A percentile compares a stretch with the other conserved stretches of the same genome.
These are phyloP conservation scores for Anagyrus pseudococci DNA, from an alignment of 2,888 invertebrate species.

Conservation along the genomic window DNA sequence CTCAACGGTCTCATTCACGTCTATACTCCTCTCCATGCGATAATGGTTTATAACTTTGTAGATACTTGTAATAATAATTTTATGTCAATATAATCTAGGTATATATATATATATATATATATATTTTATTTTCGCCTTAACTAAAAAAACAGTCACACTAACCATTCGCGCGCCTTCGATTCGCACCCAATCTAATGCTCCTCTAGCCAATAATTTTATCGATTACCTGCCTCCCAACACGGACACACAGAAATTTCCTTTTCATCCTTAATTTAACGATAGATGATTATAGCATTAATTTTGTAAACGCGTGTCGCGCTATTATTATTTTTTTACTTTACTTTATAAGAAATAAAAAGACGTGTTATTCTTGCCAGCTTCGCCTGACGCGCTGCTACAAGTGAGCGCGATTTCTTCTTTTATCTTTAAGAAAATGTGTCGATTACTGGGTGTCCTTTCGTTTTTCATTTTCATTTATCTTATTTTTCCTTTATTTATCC, in stretches of 20 bases:
- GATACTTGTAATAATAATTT: slow-evolving; percentile 48
- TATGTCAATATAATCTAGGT: slow-evolving; percentile 54
- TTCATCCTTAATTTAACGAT: slow-evolving; percentile 15
- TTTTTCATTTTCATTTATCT: not conserved
- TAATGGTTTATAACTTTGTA: slow-evolving; percentile 46
- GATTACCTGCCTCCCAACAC: slow-evolving; percentile 8
- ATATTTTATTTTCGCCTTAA: slow-evolving; percentile 38
- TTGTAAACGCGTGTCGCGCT: slow-evolving; percentile 26
- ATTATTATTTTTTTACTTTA: slow-evolving; percentile 9
- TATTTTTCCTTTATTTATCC: not conserved
- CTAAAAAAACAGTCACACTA: slow-evolving; percentile 13
- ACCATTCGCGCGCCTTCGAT: slow-evolving; percentile 12
- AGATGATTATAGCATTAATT: not conserved
- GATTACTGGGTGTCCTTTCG: slow-evolving; percentile 7
- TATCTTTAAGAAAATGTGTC: slow-evolving; percentile 39
- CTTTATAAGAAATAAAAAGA: no score
- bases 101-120: slow-evolving; percentile 33
- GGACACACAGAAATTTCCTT: slow-evolving; percentile 23
- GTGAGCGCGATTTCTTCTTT: slow-evolving; percentile 29
- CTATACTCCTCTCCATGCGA: slow-evolving; percentile 35
- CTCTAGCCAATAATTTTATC: no score
- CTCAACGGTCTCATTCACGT: slow-evolving; percentile 39
- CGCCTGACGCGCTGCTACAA: not conserved
- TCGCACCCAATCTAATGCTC: slow-evolving; percentile 5
- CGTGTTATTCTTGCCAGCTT: no score